These are phyloP conservation scores for Eueides isabella DNA, from an alignment of 1,140 invertebrate genomes.

Conservation along the genomic window DNA sequence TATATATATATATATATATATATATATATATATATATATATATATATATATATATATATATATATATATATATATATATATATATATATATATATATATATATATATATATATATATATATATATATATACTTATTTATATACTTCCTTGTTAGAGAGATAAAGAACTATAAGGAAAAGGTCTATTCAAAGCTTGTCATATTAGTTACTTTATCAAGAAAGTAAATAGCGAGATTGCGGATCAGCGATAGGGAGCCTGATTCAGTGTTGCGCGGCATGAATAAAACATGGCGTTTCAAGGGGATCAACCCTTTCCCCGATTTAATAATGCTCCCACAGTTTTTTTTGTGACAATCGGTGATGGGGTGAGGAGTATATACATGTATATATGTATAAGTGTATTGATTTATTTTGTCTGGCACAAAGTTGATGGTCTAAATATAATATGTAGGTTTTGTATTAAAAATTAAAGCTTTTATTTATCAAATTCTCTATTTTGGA, in stretches of 20 bases:
- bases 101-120: too few species aligned
- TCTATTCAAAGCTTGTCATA: background rate
- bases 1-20: too few species aligned
- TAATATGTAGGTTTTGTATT: background rate
- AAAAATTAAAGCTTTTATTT: too few species aligned
- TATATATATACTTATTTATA: too few species aligned
- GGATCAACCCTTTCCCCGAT: constrained; percentile 64
- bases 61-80: too few species aligned
- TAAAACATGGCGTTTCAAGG: constrained; percentile 64
- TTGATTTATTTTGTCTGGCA: constrained; percentile 47
- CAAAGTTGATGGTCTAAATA: background rate
- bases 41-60: too few species aligned
- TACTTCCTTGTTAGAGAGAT: too few species aligned
- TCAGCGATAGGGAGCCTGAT: constrained; percentile 49
- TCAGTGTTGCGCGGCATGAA: constrained; percentile 63
- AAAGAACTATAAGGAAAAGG: background rate
- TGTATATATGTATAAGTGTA: constrained; percentile 31
- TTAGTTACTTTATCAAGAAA: constrained; percentile 30
- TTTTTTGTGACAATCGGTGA: constrained; percentile 63
- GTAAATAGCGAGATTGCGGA: constrained; percentile 41
- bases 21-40: too few species aligned
- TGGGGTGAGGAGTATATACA: background rate
- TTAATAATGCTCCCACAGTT: constrained; percentile 63
- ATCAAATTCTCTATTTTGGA: too few species aligned
- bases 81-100: too few species aligned